phyloP scores from a whole-genome alignment of 2,888 invertebrate species.

The Dione juno region DNA sequence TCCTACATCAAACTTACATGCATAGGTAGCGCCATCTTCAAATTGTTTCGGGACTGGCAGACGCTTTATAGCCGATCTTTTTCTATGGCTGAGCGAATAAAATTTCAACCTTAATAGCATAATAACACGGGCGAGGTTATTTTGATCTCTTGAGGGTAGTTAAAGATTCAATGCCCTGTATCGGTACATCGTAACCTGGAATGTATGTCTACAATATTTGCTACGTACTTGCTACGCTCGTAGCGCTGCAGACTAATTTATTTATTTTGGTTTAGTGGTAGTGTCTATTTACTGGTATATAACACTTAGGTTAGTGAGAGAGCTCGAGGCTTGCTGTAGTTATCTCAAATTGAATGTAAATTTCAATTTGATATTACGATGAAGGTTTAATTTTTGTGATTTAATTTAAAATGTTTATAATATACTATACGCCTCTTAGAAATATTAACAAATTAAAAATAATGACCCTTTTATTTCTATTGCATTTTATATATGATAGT shows the following conservation, averaged over 20 bases:
- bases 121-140: constrained; percentile 33
- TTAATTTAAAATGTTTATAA: too few relatives aligned
- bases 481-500: too few relatives aligned
- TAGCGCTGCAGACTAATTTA: constrained; percentile 29
- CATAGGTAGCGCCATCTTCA: constrained; percentile 42
- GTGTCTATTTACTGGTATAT: neutral
- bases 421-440: too few relatives aligned
- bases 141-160: constrained; percentile 33
- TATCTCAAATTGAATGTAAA: too few relatives aligned
- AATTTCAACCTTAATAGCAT: constrained; percentile 37
- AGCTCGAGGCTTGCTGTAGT: too few relatives aligned
- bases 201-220: constrained; percentile 34
- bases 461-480: too few relatives aligned
- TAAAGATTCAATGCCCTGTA: constrained; percentile 44
- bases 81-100: constrained; percentile 28
- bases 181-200: constrained; percentile 30
- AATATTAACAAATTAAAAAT: too few relatives aligned
- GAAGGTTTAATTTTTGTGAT: too few relatives aligned
- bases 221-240: constrained; percentile 34
- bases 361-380: too few relatives aligned
- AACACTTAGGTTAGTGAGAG: neutral
- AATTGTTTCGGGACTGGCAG: constrained; percentile 46
- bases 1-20: constrained; percentile 39
- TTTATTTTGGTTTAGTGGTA: constrained; percentile 19
- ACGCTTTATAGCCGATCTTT: constrained; percentile 42